Evolutionary conservation across 30 jellyfish, hydroid and myxozoan species (phyloP).

Genomic region (Turritopsis dohrnii): DNA sequence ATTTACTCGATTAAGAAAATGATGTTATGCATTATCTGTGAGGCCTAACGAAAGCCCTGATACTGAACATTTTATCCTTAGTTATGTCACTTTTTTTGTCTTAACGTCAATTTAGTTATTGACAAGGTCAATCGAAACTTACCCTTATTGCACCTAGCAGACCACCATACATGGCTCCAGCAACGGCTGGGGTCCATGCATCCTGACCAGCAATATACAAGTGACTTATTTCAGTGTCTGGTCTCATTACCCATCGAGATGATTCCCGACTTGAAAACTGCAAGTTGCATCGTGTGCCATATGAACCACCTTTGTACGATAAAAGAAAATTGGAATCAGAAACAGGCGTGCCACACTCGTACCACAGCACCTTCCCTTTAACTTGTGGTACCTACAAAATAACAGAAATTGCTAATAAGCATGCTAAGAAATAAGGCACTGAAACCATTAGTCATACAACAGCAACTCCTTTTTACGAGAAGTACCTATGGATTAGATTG

Average conservation of each 20-base stretch:
- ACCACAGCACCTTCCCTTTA: conserved; percentile 81
- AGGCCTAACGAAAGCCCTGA: no score
- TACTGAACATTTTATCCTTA: no score
- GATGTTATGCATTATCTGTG: no score
- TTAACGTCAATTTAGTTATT: no score
- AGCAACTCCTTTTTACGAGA: no score
- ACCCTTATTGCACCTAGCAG: conserved; percentile 74
- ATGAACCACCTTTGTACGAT: conserved; percentile 78
- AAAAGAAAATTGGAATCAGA: conserved; percentile 70
- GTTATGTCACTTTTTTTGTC: no score
- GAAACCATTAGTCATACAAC: neutral
- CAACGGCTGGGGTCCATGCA: conserved; percentile 97
- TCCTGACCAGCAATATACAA: conserved; percentile 85
- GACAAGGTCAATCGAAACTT: neutral
- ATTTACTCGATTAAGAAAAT: no score
- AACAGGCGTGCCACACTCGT: conserved; percentile 83
- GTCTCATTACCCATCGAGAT: conserved; percentile 87
- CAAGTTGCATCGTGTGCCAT: conserved; percentile 81
- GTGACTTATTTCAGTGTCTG: conserved; percentile 67
- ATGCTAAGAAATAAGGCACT: neutral
- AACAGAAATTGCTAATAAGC: neutral
- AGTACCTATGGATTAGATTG: no score
- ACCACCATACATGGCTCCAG: conserved; percentile 95
- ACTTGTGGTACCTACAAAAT: conserved; percentile 70
- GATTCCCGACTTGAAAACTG: conserved; percentile 59